Conservation (phyloP, 2,888 invertebrate genomes). For the Acanthosoma haemorrhoidale region DNA sequence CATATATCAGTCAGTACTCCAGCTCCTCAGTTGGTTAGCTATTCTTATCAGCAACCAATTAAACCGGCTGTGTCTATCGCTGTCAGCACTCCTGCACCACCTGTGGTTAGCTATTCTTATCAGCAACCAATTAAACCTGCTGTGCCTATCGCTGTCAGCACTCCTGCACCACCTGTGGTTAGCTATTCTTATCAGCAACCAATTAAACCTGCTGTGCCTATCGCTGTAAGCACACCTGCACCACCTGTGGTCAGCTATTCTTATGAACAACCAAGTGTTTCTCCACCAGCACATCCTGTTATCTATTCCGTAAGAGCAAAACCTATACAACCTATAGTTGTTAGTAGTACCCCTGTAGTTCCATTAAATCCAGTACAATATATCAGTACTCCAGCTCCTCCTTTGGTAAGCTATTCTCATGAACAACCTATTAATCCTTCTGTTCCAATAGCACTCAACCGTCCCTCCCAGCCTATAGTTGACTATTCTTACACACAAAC, state of each 20-base stretch:
- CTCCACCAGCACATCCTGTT: slow-evolving; percentile 33
- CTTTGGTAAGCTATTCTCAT: slow-evolving; percentile 13
- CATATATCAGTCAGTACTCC: slow-evolving; percentile 28
- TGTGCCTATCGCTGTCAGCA: neutral
- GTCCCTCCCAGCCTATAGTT: slow-evolving; percentile 35
- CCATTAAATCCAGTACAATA: slow-evolving; percentile 35
- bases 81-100: slow-evolving; percentile 28
- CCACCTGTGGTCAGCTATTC: slow-evolving; percentile 32
- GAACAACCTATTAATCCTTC: slow-evolving; percentile 3
- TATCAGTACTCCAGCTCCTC: slow-evolving; percentile 35
- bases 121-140: slow-evolving; percentile 23
- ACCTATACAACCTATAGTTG: slow-evolving; percentile 26
- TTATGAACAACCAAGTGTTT: slow-evolving; percentile 19
- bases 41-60: slow-evolving; percentile 30
- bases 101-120: slow-evolving; percentile 35
- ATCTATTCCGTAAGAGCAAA: slow-evolving; percentile 21
- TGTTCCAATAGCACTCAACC: slow-evolving; percentile 36
- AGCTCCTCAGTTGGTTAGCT: slow-evolving; percentile 33
- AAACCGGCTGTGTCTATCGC: neutral
- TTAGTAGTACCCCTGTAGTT: slow-evolving; percentile 35
- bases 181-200: neutral
- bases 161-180: neutral
- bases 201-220: neutral
- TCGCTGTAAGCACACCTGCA: slow-evolving; percentile 25
- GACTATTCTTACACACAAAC: slow-evolving; percentile 36